Evolutionary conservation across 2,113 vertebrate genomes (phyloP), one percentile per base, ranked within the genome.

Genomic region (Loxodonta africana): DNA sequence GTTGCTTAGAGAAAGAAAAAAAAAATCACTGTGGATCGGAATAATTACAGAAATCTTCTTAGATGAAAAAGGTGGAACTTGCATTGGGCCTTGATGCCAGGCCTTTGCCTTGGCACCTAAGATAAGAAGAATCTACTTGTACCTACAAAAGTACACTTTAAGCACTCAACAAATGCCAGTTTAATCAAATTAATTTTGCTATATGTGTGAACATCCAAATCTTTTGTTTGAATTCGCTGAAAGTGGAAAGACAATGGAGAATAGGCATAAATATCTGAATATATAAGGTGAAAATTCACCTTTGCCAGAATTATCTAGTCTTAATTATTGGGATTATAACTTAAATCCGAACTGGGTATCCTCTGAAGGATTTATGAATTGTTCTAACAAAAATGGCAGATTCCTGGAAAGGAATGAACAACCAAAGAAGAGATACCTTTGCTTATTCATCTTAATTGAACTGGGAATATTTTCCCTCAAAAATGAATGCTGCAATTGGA

Each of bases 331-430:
- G 48, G 93, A 93, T 69, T 83, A 28, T 93, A 91, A 91, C 62
- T 92, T 86, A 91, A 76, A 44, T 1, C n/a, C 80, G 73, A 84
- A 37, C 4, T 26, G 28, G 28, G 41, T 83, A 1, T 81, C 15
- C n/a, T 95, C 18, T 46, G 83, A 96, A 95, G 83, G 62, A 97
- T 84, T 96, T 87, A 91, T 81, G 76, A 91, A 96, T 83, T 95
- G 8, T 41, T 93, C 51, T 80, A 94, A 96, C 11, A 65, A 60
- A 88, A 83, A 28, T 91, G 90, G 30, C 48, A 95, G 76, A 41
- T 96, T 97, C 81, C 90, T 95, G 82, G 93, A 95, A 95, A 89
- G 93, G 51, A 87, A 44, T 67, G 18, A 95, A 89, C 46, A 94
- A 93, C 25, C 15, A 18, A 94, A 95, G 62, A 63, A 77, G 44